Evolutionary conservation across 2,888 invertebrate species (phyloP), one percentile per base, ranked within the genome.

Genomic region (Liposcelis brunnea): DNA sequence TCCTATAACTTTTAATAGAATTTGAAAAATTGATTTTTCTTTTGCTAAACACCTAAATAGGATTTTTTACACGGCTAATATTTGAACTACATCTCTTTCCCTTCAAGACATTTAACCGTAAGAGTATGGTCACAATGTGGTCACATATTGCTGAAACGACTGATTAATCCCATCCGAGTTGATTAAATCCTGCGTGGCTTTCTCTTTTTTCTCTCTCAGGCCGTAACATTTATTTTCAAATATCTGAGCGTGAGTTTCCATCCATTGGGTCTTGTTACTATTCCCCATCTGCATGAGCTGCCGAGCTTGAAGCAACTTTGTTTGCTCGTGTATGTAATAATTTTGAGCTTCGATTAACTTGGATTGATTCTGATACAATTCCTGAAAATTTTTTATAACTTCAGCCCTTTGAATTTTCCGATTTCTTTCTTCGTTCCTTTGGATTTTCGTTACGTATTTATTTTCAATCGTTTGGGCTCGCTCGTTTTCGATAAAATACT

Each of bases 301-400:
- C 7, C 40, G 16, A 18, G 40, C 15, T 18, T 40, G 16, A n/a
- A 40, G 19, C 7, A 40, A 11, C 11, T 40, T n/a, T 8, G 21
- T 18, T 12, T 40, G 40, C 16, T 40, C 40, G 19, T 40, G 40
- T 6, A 40, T 40, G 11, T 19, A 40, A 14, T 15, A 19, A 40
- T 40, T 40, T 40, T 40, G 40, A 19, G 40, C 40, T 40, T 40
- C 40, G 19, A 40, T 40, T 6, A 40, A 19, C 40, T 21, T 16
- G 19, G 19, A 40, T 10, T 40, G 40, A 21, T 40, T 40, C 16
- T 40, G 19, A 40, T 40, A 40, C 6, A 40, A 19, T 21, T 40
- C 40, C 19, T 40, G 40, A 18, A 40, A 40, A 11, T 40, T 40
- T 40, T 19, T 40, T 5, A 40, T 40, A 6, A 40, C 45, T 33